Evolutionary conservation across 2,113 vertebrate genomes (phyloP), one percentile per base, ranked within the genome.

Genomic region (Tautogolabrus adspersus): DNA sequence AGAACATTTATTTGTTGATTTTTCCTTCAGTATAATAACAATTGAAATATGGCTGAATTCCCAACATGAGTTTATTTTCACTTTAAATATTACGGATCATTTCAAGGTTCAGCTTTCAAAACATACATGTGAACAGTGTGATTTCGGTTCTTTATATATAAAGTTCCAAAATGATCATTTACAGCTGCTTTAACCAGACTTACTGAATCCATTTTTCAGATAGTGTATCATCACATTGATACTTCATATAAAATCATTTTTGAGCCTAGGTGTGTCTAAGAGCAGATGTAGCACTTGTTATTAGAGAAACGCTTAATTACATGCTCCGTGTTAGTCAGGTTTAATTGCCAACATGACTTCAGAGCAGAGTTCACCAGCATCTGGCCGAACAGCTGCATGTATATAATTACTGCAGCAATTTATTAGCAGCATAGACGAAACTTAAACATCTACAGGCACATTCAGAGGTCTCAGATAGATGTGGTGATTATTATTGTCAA

Each of bases 331-430:
- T 89, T 87, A 84, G 88, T 91, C 85, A 86, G 83, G 72, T 90
- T 91, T 91, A 75, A 92, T 92, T 91, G 85, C 78, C 85, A 83
- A 76, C 88, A 72, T 81, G 82, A 87, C 88, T 90, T 91, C 77
- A 81, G 88, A 87, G 82, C 77, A 87, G 86, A 81, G 91, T 85
- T 89, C 87, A 83, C 76, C 83, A 90, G 85, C 91, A 93, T 92
- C 91, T 93, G 93, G 90, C 68, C 72, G 74, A 91, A 88, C 93
- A 94, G 91, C 92, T 94, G 94, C 84, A 87, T 70, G 65, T 74
- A 83, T 88, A 85, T 92, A 93, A 93, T 93, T 93, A 88, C 89
- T 79, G 54, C 81, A 88, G 80, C 85, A 88, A 90, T 92, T 92
- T 92, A 93, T 92, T 87, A 94, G 89, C 66, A 85, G 84, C 87